These are phyloP conservation scores for Strongylocentrotus purpuratus DNA, from an alignment of 35 echinoderm and acorn worm genomes.

Conservation along the genomic window DNA sequence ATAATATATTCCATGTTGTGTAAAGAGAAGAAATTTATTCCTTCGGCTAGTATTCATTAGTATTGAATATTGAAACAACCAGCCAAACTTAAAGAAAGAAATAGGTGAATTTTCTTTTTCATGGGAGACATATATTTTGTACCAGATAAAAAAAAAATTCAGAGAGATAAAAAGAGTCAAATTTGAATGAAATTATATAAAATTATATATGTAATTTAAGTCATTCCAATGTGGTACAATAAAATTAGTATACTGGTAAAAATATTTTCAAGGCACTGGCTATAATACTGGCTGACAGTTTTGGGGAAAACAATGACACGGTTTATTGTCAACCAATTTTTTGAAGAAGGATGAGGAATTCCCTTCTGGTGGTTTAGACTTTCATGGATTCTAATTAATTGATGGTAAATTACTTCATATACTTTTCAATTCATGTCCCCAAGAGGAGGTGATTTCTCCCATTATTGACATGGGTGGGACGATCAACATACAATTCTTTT, in stretches of 20 bases:
- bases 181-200: constrained; percentile 38
- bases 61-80: constrained; percentile 19
- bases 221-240: constrained; percentile 24
- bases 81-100: background rate
- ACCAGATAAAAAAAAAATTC: background rate
- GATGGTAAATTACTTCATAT: too few relatives aligned
- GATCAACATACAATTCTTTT: background rate
- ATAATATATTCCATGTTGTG: constrained; percentile 55
- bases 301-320: background rate
- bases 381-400: too few relatives aligned
- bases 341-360: background rate
- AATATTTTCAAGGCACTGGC: background rate
- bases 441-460: too few relatives aligned
- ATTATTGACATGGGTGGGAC: background rate
- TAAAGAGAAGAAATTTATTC: constrained; percentile 49
- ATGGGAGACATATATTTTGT: constrained; percentile 3
- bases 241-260: background rate
- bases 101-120: background rate
- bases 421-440: too few relatives aligned
- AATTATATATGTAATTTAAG: constrained; percentile 3
- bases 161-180: background rate
- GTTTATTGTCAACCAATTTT: background rate
- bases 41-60: constrained; percentile 31
- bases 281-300: background rate
- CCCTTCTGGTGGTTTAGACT: too few relatives aligned